Evolutionary conservation across 2,888 invertebrate species (phyloP).

Genomic region (Drosophila phalerata): DNA sequence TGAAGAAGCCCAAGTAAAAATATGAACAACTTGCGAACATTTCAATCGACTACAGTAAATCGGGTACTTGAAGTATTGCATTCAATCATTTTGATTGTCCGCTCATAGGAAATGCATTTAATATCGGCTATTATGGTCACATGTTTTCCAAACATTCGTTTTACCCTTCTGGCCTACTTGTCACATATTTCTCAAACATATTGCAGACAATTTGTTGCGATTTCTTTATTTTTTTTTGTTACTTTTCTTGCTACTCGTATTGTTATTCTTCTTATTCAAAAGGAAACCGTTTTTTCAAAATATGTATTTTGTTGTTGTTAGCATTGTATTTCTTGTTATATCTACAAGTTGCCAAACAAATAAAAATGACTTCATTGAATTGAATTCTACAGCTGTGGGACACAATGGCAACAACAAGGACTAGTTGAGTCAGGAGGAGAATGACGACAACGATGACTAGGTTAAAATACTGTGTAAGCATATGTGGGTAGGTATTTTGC

Average conservation of each 20-base stretch:
- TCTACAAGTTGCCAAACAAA: conserved; percentile 72
- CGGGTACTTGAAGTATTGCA: conserved; percentile 49
- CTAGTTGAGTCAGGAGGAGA: conserved; percentile 27
- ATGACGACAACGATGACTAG: conserved; percentile 47
- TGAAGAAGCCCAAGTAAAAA: conserved; percentile 4
- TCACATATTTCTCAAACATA: conserved; percentile 52
- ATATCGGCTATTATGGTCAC: conserved; percentile 69
- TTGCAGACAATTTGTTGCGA: conserved; percentile 56
- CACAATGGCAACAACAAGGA: conserved; percentile 14
- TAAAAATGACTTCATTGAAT: conserved; percentile 79
- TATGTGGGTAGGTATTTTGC: conserved; percentile 3
- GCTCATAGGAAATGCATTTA: conserved; percentile 61
- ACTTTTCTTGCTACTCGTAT: conserved; percentile 13
- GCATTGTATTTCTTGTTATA: conserved; percentile 5
- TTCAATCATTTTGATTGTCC: conserved; percentile 71
- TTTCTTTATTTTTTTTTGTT: conserved; percentile 18
- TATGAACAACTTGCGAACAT: conserved; percentile 51
- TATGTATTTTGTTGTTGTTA: conserved; percentile 42
- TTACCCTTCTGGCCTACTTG: conserved; percentile 17
- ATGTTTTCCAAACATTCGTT: conserved; percentile 1
- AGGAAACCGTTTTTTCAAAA: conserved; percentile 66
- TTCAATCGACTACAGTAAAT: conserved; percentile 20
- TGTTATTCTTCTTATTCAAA: conserved; percentile 33
- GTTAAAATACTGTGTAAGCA: conserved; percentile 28
- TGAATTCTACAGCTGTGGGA: conserved; percentile 62